Evolutionary conservation across 2,797 vertebrate species (phyloP).

Genomic region (Tinamus major): DNA sequence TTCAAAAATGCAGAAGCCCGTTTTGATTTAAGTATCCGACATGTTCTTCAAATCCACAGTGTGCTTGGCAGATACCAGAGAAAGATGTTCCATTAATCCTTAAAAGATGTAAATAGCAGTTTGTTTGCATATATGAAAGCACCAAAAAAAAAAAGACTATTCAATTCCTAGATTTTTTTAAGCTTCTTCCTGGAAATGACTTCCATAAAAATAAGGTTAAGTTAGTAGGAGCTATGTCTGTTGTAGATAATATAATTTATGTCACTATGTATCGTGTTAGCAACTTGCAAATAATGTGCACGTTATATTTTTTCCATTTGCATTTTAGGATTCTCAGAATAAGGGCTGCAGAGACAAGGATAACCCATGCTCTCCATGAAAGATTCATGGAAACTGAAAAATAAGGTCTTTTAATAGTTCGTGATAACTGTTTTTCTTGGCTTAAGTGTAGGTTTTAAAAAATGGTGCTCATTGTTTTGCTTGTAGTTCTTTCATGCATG

Average conservation of each 20-base stretch:
- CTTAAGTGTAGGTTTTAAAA: conserved; percentile 84
- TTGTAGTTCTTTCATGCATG: conserved; percentile 86
- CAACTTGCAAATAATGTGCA: conserved; percentile 54
- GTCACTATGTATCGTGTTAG: conserved; percentile 63
- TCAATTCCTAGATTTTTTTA: not conserved
- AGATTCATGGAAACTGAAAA: conserved; percentile 79
- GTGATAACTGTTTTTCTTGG: conserved; percentile 85
- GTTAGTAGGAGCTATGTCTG: conserved; percentile 35
- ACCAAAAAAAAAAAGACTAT: conserved; percentile 5
- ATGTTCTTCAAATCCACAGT: not conserved
- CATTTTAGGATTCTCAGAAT: conserved; percentile 68
- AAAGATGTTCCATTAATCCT: not conserved
- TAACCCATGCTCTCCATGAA: conserved; percentile 75
- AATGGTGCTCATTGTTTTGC: conserved; percentile 85
- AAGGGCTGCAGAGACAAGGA: conserved; percentile 63
- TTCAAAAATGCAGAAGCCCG: not conserved
- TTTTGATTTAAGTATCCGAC: conserved; percentile 25
- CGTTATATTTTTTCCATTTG: conserved; percentile 60
- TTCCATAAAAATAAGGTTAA: conserved; percentile 35
- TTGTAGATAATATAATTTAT: conserved; percentile 63
- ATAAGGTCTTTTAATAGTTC: conserved; percentile 82
- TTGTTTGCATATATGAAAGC: conserved; percentile 29
- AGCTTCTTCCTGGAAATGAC: conserved; percentile 27
- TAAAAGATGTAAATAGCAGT: conserved; percentile 21
- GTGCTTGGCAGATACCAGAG: not conserved